These are phyloP conservation scores for Harpalus rubripes DNA, from an alignment of 2,888 invertebrate genomes.

Conservation along the genomic window DNA sequence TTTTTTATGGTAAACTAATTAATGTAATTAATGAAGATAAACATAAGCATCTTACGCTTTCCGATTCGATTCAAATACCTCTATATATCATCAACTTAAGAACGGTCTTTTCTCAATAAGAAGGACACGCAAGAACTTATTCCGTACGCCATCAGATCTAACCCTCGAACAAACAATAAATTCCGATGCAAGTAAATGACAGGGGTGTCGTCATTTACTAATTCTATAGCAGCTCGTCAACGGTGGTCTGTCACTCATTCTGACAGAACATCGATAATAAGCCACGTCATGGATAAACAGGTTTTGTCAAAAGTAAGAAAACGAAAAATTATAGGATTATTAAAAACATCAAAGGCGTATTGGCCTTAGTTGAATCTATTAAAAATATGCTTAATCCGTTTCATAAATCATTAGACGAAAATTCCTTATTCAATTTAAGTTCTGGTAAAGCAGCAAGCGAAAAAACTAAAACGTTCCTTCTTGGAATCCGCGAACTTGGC, in stretches of 20 bases:
- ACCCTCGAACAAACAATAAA: conserved; percentile 69
- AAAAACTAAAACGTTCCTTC: conserved; percentile 3
- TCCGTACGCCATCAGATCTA: conserved; percentile 68
- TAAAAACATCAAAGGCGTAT: no score
- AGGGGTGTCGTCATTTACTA: neutral
- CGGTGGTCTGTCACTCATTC: conserved; percentile 71
- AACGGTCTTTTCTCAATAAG: conserved; percentile 67
- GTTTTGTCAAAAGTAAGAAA: no score
- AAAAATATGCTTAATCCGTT: no score
- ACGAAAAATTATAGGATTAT: no score
- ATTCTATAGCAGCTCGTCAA: conserved; percentile 68
- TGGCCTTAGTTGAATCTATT: no score
- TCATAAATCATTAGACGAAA: conserved; percentile 16
- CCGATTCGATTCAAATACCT: no score
- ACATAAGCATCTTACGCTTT: conserved; percentile 11
- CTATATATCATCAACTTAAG: conserved; percentile 62
- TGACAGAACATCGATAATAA: conserved; percentile 68
- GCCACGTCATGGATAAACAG: conserved; percentile 41
- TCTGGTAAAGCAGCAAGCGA: conserved; percentile 67
- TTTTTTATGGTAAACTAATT: conserved; percentile 6
- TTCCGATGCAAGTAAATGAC: conserved; percentile 70
- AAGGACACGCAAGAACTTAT: conserved; percentile 70
- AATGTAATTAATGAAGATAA: neutral
- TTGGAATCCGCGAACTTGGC: neutral
- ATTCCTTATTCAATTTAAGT: conserved; percentile 68